Evolutionary conservation across 2,888 invertebrate genomes (phyloP), one percentile per base, ranked within the genome.

Genomic region (Pilophorus perplexus): DNA sequence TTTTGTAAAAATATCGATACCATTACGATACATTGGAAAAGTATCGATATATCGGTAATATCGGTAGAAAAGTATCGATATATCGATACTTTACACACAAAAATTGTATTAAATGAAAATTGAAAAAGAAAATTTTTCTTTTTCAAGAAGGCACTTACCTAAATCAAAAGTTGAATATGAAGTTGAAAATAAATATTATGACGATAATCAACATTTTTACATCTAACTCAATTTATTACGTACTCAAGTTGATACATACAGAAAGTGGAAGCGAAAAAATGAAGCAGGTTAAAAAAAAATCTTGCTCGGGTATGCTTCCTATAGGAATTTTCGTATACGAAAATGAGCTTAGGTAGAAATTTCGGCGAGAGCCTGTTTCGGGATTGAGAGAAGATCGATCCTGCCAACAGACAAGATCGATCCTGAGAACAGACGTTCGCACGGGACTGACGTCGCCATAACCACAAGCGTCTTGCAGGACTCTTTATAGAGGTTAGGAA

Each of bases 31-130:
- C 33, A 8, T 33, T 33, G 33, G 14, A 42, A 42, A 42, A 42
- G 42, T 42, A 42, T 42, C 42, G 42, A 42, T 14, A 42, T 42
- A 42, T 42, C 42, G 14, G 14, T 42, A 42, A 33, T 33, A 33
- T 42, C 42, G 42, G 8, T 42, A 14, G 14, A 42, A 42, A 42
- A 42, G 42, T 42, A 42, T 42, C 42, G 42, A 42, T 14, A 42
- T 42, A 42, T 42, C 42, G 42, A 42, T 42, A 42, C 42, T 42
- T 42, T 33, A 33, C 33, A 33, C 14, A 42, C 42, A 42, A 42
- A 6, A 42, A 42, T 42, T 10, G 6, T 42, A 42, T 10, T 42
- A 14, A 42, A 42, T 14, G 14, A 33, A 33, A 33, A 33, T 33
- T 33, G 33, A 33, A 33, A 33, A 33, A 33, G 33, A 33, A 33